A percentile compares a stretch with the other conserved stretches of the same genome.
Conservation (phyloP, 2,888 invertebrate genomes). For the Epistrophe grossulariae region DNA sequence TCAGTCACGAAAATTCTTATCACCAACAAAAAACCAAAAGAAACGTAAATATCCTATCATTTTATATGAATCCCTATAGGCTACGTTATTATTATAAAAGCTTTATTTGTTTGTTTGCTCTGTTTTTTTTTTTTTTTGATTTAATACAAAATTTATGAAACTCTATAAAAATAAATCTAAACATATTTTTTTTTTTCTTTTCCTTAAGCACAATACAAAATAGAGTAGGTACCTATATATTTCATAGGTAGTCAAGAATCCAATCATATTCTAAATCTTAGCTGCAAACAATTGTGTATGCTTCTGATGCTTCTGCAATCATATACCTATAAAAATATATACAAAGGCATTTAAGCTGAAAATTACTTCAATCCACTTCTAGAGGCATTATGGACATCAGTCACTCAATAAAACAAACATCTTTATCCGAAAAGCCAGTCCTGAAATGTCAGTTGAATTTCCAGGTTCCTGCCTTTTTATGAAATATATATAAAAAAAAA, state of each 20-base stretch:
- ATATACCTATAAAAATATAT: neutral
- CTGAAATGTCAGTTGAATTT: conserved; percentile 19
- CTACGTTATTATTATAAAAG: neutral
- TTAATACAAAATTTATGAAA: neutral
- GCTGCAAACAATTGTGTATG: conserved; percentile 11
- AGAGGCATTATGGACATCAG: conserved; percentile 57
- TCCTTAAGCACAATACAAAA: neutral
- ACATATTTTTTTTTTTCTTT: neutral
- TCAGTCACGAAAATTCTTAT: no score
- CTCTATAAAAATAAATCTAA: neutral
- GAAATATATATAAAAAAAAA: neutral
- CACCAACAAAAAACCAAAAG: no score
- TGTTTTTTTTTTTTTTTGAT: neutral
- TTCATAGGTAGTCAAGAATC: neutral
- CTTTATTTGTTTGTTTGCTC: neutral
- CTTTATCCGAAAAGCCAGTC: conserved; percentile 32
- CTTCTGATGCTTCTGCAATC: neutral
- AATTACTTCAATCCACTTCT: conserved; percentile 44
- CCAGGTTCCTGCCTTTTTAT: neutral
- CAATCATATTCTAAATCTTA: conserved; percentile 14
- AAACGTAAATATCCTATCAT: neutral
- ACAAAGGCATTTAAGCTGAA: conserved; percentile 9
- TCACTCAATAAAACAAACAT: conserved; percentile 73
- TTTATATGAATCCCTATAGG: neutral
- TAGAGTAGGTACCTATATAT: neutral